These are phyloP conservation scores for Eurytoma adleriae DNA, from an alignment of 2,888 invertebrate species.

Conservation along the genomic window DNA sequence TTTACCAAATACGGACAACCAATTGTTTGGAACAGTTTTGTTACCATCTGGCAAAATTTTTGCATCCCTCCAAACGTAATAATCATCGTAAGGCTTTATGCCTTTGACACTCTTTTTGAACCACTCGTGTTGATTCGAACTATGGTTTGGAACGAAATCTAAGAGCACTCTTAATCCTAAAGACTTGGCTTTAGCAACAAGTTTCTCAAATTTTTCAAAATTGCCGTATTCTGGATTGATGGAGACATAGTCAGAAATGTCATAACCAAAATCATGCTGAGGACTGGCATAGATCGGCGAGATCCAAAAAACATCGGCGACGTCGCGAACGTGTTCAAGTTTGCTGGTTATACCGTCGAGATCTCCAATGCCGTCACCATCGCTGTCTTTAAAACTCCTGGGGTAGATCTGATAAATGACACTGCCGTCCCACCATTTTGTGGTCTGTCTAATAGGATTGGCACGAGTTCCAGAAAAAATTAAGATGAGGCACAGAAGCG, in stretches of 20 bases:
- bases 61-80: conserved; percentile 85
- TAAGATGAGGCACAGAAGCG: neutral
- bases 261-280: conserved; percentile 83
- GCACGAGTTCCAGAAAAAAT: neutral
- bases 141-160: conserved; percentile 81
- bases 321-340: conserved; percentile 79
- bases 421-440: conserved; percentile 87
- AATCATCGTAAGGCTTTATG: conserved; percentile 82
- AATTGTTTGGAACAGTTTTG: conserved; percentile 76
- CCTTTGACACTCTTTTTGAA: conserved; percentile 83
- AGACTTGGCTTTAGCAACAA: conserved; percentile 73
- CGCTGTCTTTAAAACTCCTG: conserved; percentile 90
- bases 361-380: conserved; percentile 76
- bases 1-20: conserved; percentile 79
- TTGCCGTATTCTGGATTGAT: conserved; percentile 80
- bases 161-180: conserved; percentile 74
- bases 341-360: conserved; percentile 65
- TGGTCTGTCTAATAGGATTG: neutral
- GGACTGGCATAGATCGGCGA: conserved; percentile 85
- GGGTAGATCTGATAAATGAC: conserved; percentile 93
- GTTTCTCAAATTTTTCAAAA: conserved; percentile 78
- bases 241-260: conserved; percentile 79
- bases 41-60: conserved; percentile 70
- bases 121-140: conserved; percentile 89
- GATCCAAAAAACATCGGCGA: conserved; percentile 82